Evolutionary conservation across 2,797 vertebrate genomes (phyloP).

Genomic region (Macroramphosus scolopax): DNA sequence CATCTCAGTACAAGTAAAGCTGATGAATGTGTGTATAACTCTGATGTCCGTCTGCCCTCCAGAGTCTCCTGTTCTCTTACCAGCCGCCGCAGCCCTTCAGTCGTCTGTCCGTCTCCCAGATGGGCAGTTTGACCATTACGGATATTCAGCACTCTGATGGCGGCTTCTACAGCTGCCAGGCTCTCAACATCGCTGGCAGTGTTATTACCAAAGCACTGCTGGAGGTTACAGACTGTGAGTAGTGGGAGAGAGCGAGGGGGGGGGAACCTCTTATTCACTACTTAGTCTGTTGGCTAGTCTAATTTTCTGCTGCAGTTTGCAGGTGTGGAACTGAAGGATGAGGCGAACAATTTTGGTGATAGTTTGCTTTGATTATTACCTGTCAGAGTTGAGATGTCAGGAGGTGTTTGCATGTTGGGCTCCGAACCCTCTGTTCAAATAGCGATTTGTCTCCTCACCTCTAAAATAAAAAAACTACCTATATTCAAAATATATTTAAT

Average conservation of each 20-base stretch:
- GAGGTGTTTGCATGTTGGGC: too few species aligned
- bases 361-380: too few species aligned
- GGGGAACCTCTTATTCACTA: constrained; percentile 16
- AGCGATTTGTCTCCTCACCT: too few species aligned
- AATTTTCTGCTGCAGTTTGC: constrained; percentile 1
- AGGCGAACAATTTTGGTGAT: too few species aligned
- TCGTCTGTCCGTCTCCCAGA: constrained; percentile 92
- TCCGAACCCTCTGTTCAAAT: too few species aligned
- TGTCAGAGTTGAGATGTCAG: too few species aligned
- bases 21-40: constrained; percentile 26
- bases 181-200: constrained; percentile 93
- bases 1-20: constrained; percentile 19
- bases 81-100: constrained; percentile 90
- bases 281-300: constrained; percentile 18
- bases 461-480: too few species aligned
- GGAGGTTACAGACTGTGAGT: constrained; percentile 93
- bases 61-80: constrained; percentile 94
- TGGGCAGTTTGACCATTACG: constrained; percentile 90
- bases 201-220: constrained; percentile 94
- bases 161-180: constrained; percentile 95
- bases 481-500: too few species aligned
- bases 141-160: constrained; percentile 88
- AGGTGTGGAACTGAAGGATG: constrained; percentile 8
- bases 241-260: constrained; percentile 24
- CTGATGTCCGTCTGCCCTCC: constrained; percentile 38